Percentiles rank a stretch among this genome's conserved stretches.
phyloP scores from a whole-genome alignment of 2,797 vertebrate genomes.

The Tolypeutes matacus region DNA sequence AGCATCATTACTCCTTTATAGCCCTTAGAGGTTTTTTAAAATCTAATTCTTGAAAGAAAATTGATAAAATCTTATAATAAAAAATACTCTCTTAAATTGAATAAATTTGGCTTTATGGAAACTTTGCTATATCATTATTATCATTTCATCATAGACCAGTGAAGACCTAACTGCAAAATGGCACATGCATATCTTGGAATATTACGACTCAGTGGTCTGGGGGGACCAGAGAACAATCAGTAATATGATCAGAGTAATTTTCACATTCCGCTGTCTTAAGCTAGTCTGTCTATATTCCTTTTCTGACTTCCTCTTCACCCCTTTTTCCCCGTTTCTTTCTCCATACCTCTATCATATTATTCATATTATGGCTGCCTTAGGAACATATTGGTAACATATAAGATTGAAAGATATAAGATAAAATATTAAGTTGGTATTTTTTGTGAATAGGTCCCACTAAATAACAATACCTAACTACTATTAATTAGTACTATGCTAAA shows the following conservation, averaged over 20 bases:
- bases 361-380: conserved; percentile 29
- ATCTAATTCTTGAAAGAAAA: conserved; percentile 43
- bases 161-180: conserved; percentile 43
- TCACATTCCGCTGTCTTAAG: conserved; percentile 23
- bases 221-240: neutral
- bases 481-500: conserved; percentile 12
- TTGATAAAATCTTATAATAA: conserved; percentile 44
- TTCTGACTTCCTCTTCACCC: conserved; percentile 14
- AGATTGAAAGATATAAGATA: conserved; percentile 37
- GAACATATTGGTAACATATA: conserved; percentile 9
- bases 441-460: conserved; percentile 1
- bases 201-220: neutral
- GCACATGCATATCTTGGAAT: neutral
- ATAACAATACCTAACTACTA: conserved; percentile 12
- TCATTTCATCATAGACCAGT: conserved; percentile 41
- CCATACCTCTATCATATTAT: neutral
- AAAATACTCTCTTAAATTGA: conserved; percentile 15
- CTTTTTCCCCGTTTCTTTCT: neutral
- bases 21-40: neutral
- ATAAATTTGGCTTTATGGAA: conserved; percentile 61
- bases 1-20: no score
- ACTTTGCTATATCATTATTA: conserved; percentile 35
- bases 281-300: neutral
- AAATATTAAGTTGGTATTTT: conserved; percentile 57
- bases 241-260: conserved; percentile 10